These are phyloP conservation scores for Caenorhabditis sp. DNA, from an alignment of 2,888 invertebrate species.

Conservation along the genomic window DNA sequence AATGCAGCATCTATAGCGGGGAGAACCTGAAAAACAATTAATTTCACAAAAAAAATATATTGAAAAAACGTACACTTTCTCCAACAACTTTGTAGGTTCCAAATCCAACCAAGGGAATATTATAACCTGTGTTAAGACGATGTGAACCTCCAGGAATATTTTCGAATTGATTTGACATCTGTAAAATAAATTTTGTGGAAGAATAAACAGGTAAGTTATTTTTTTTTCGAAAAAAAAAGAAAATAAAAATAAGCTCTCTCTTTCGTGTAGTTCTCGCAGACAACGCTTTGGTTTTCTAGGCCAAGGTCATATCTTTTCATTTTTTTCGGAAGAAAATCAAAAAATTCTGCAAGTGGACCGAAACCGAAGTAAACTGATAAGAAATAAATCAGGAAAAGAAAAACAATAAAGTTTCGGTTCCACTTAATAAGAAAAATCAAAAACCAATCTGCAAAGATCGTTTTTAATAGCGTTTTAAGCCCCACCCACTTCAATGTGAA, in stretches of 20 bases:
- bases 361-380: no score
- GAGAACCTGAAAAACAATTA: background rate
- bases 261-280: constrained; percentile 5
- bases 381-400: no score
- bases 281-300: constrained; percentile 8
- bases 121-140: constrained; percentile 56
- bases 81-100: constrained; percentile 67
- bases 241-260: background rate
- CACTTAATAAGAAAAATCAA: no score
- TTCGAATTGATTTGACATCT: constrained; percentile 26
- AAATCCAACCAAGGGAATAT: constrained; percentile 67
- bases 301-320: constrained; percentile 19
- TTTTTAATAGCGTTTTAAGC: no score
- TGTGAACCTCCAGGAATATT: constrained; percentile 42
- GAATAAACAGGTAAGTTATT: background rate
- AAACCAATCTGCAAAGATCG: no score
- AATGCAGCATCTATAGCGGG: constrained; percentile 71
- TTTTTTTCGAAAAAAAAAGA: background rate
- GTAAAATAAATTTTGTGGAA: background rate
- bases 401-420: no score
- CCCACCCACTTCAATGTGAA: no score
- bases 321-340: background rate
- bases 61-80: constrained; percentile 18
- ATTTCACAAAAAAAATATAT: no score
- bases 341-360: no score